Evolutionary conservation across 2,113 vertebrate genomes (phyloP).

Genomic region (Corapipo altera): DNA sequence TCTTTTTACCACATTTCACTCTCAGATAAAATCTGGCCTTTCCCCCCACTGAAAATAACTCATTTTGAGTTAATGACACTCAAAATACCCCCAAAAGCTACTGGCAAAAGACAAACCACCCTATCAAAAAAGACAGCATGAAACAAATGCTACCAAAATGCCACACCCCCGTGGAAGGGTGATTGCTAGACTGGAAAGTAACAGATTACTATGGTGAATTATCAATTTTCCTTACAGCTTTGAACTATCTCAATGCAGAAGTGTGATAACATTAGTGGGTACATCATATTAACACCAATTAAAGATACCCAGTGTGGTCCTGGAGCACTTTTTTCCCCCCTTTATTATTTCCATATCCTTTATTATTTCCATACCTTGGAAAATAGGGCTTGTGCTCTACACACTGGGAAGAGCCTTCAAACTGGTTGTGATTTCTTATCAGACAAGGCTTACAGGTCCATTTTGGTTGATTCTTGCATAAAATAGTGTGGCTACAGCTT

Average conservation of each 20-base stretch:
- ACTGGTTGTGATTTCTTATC: neutral
- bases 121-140: conserved; percentile 4
- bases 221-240: conserved; percentile 39
- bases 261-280: neutral
- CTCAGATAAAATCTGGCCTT: conserved; percentile 67
- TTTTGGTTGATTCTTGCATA: conserved; percentile 2
- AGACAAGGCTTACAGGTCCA: neutral
- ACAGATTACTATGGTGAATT: conserved; percentile 19
- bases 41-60: neutral
- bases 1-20: conserved; percentile 47
- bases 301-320: conserved; percentile 6
- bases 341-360: neutral
- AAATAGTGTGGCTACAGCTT: neutral
- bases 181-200: conserved; percentile 8
- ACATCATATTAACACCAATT: conserved; percentile 34
- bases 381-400: neutral
- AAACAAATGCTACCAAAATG: conserved; percentile 34
- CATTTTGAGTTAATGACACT: conserved; percentile 35
- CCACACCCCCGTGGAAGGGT: neutral
- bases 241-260: conserved; percentile 18
- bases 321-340: neutral
- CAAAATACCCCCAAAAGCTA: conserved; percentile 53
- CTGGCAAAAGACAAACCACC: conserved; percentile 27
- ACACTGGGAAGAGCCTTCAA: neutral
- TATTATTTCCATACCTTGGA: conserved; percentile 13